Evolutionary conservation across 1,140 invertebrate genomes (phyloP).

Genomic region (Drosophila leontia): DNA sequence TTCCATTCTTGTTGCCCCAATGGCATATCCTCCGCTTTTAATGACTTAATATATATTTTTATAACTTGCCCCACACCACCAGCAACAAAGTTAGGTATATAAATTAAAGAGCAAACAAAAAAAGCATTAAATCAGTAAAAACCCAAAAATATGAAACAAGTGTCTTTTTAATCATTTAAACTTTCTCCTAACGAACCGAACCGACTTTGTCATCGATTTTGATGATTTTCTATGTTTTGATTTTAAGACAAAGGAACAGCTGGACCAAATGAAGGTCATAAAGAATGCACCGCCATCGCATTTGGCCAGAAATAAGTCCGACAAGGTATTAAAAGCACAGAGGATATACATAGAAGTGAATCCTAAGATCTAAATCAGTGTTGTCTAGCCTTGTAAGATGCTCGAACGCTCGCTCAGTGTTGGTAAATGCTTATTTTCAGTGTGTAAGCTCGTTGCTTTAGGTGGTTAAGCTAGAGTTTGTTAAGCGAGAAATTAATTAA

Average conservation of each 20-base stretch:
- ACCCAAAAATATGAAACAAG: constrained; percentile 13
- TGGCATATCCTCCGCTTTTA: constrained; percentile 33
- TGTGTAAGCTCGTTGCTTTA: constrained; percentile 32
- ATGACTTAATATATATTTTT: constrained; percentile 55
- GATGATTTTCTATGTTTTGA: constrained; percentile 38
- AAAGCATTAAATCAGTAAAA: constrained; percentile 22
- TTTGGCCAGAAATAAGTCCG: constrained; percentile 93
- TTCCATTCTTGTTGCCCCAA: constrained; percentile 48
- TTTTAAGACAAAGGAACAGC: constrained; percentile 87
- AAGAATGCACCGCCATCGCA: constrained; percentile 93
- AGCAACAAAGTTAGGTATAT: constrained; percentile 5
- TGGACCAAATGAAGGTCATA: constrained; percentile 90
- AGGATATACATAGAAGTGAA: neutral
- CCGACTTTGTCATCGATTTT: neutral
- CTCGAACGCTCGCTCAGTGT: constrained; percentile 59
- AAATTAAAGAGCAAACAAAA: constrained; percentile 15
- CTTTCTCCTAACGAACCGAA: neutral
- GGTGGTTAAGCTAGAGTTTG: constrained; percentile 37
- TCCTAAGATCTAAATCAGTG: constrained; percentile 7
- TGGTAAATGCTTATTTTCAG: constrained; percentile 62
- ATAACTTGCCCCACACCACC: constrained; percentile 25
- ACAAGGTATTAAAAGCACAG: constrained; percentile 89
- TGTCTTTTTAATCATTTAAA: constrained; percentile 25
- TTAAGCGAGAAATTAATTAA: constrained; percentile 23
- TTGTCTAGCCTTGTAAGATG: constrained; percentile 41